A percentile compares a stretch with the other conserved stretches of the same genome.
Evolutionary conservation across 2,113 vertebrate genomes (phyloP).

Genomic region (Oncorhynchus clarkii): DNA sequence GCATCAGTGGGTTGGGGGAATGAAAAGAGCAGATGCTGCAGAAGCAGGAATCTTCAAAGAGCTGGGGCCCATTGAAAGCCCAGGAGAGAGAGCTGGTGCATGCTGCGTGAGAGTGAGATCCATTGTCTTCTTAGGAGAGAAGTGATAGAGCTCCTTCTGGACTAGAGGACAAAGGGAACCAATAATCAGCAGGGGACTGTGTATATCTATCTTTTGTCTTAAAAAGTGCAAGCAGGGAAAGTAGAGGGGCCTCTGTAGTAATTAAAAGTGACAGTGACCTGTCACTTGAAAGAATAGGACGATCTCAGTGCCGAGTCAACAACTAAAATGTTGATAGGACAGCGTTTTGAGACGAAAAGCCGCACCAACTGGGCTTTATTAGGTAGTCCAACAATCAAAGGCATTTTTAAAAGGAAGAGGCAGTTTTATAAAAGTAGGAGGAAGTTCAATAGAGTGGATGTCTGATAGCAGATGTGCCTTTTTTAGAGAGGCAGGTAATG

Average conservation of each 20-base stretch:
- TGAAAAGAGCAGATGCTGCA: constrained; percentile 70
- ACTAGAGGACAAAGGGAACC: constrained; percentile 50
- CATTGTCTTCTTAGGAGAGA: constrained; percentile 66
- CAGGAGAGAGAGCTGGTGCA: constrained; percentile 61
- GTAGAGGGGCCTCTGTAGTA: constrained; percentile 26
- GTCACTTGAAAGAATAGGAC: constrained; percentile 6
- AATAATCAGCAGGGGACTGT: constrained; percentile 51
- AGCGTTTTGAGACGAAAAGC: no score
- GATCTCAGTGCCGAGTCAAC: no score
- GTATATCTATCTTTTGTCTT: constrained; percentile 32
- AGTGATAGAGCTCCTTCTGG: constrained; percentile 66
- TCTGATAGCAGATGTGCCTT: no score
- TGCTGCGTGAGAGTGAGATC: constrained; percentile 39
- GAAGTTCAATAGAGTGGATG: no score
- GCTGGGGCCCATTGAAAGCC: constrained; percentile 57
- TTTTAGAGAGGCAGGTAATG: no score
- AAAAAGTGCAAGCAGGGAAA: constrained; percentile 21
- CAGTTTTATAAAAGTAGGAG: no score
- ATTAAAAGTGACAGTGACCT: constrained; percentile 39
- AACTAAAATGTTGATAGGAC: no score
- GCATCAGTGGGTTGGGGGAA: constrained; percentile 41
- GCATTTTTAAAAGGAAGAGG: no score
- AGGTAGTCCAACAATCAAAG: no score
- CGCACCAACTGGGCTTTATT: no score
- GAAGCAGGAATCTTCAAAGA: constrained; percentile 67